These are phyloP conservation scores for Dryobates pubescens DNA, from an alignment of 2,797 vertebrate species.

Conservation along the genomic window DNA sequence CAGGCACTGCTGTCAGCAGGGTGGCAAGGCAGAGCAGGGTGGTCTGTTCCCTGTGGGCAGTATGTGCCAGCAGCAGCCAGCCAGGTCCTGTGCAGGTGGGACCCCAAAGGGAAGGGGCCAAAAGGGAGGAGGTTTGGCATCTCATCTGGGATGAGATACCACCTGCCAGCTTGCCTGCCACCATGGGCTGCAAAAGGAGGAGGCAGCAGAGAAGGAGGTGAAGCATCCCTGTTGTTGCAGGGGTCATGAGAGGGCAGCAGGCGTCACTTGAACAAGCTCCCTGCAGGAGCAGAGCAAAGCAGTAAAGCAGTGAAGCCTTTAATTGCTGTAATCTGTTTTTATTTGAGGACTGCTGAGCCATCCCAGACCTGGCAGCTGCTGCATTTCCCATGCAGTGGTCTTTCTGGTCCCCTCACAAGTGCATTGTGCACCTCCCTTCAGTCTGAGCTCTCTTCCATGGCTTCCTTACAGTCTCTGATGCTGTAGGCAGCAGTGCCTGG, in stretches of 20 bases:
- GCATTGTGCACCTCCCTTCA: rapidly evolving
- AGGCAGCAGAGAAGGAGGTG: neutral
- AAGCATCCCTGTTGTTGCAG: neutral
- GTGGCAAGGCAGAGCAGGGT: neutral
- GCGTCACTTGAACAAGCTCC: neutral
- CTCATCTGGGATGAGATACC: neutral
- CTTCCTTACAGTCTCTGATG: neutral
- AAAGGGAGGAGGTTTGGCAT: neutral
- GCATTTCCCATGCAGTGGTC: neutral
- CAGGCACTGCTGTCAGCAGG: neutral
- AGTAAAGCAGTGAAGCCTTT: neutral
- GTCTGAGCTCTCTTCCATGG: neutral
- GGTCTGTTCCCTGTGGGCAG: neutral
- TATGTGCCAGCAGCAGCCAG: rapidly evolving
- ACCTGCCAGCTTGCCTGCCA: neutral
- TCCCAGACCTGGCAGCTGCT: neutral
- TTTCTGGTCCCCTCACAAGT: neutral
- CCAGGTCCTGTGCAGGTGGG: rapidly evolving
- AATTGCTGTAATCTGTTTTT: constrained; percentile 43
- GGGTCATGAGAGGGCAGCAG: neutral
- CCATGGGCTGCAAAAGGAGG: neutral
- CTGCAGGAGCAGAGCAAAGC: neutral
- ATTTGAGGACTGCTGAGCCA: neutral
- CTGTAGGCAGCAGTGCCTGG: neutral
- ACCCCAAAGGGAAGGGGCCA: neutral